phyloP scores from a whole-genome alignment of 2,113 vertebrate genomes.

The Alces alces region DNA sequence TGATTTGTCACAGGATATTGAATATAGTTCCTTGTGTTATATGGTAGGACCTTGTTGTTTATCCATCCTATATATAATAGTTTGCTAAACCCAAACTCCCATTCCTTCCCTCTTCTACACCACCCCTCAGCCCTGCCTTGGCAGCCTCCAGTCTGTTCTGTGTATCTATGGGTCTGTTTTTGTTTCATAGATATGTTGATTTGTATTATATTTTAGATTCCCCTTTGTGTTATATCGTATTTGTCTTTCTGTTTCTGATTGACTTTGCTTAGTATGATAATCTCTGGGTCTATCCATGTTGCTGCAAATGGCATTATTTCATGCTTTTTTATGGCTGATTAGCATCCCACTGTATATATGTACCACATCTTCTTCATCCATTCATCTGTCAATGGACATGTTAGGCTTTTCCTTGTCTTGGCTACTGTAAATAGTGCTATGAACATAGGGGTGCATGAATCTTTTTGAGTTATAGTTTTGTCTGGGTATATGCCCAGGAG shows the following conservation, averaged over 20 bases:
- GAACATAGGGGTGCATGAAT: not conserved
- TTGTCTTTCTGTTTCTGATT: not conserved
- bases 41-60: not conserved
- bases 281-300: not conserved
- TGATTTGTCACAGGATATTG: not conserved
- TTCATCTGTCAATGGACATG: not conserved
- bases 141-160: not conserved
- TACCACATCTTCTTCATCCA: not conserved
- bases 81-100: not conserved
- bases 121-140: accelerated
- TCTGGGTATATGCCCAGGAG: not conserved
- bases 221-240: not conserved
- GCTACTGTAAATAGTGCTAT: not conserved
- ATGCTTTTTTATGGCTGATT: not conserved
- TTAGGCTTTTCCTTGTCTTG: not conserved
- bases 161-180: not conserved
- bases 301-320: not conserved
- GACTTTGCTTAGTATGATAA: not conserved
- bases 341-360: not conserved
- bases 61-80: not conserved
- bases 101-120: not conserved
- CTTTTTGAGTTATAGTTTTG: not conserved
- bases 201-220: not conserved
- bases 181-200: not conserved
- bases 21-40: not conserved